These are phyloP conservation scores for Micropterix aruncella DNA, from an alignment of 2,888 invertebrate genomes.

Conservation along the genomic window DNA sequence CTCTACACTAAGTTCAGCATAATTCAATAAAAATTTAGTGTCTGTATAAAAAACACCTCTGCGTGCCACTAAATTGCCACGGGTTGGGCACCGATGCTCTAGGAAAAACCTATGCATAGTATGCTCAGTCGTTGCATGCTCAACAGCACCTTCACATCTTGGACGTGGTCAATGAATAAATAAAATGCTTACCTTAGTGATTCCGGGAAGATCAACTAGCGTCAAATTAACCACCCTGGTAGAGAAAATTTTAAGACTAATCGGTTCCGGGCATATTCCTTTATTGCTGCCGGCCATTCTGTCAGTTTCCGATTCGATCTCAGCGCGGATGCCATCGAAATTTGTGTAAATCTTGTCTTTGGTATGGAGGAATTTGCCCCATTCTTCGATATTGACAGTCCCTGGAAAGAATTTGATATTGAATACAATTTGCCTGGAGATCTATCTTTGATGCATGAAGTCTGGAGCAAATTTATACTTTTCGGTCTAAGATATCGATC, in stretches of 20 bases:
- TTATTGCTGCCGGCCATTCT: slow-evolving; percentile 91
- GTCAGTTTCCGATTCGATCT: slow-evolving; percentile 92
- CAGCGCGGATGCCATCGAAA: slow-evolving; percentile 80
- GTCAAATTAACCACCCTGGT: slow-evolving; percentile 91
- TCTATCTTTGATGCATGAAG: too few relatives aligned
- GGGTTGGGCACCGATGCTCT: too few relatives aligned
- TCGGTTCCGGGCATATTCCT: slow-evolving; percentile 91
- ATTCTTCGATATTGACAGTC: slow-evolving; percentile 77
- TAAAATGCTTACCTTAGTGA: slow-evolving; percentile 62
- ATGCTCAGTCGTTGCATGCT: too few relatives aligned
- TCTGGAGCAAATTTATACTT: too few relatives aligned
- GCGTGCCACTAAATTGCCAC: background rate
- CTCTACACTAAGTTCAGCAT: too few relatives aligned
- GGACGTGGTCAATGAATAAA: slow-evolving; percentile 3
- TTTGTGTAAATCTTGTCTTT: slow-evolving; percentile 79
- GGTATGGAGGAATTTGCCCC: slow-evolving; percentile 92
- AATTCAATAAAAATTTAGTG: too few relatives aligned
- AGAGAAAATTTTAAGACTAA: slow-evolving; percentile 92
- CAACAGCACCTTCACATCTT: too few relatives aligned
- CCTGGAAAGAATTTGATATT: slow-evolving; percentile 35
- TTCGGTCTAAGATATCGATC: too few relatives aligned
- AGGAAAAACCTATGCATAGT: too few relatives aligned
- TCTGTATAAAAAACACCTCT: background rate
- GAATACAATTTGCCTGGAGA: too few relatives aligned
- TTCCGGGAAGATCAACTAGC: slow-evolving; percentile 93